Evolutionary conservation across 2,888 invertebrate species (phyloP), one percentile per base, ranked within the genome.

Genomic region (Heliconius sara): DNA sequence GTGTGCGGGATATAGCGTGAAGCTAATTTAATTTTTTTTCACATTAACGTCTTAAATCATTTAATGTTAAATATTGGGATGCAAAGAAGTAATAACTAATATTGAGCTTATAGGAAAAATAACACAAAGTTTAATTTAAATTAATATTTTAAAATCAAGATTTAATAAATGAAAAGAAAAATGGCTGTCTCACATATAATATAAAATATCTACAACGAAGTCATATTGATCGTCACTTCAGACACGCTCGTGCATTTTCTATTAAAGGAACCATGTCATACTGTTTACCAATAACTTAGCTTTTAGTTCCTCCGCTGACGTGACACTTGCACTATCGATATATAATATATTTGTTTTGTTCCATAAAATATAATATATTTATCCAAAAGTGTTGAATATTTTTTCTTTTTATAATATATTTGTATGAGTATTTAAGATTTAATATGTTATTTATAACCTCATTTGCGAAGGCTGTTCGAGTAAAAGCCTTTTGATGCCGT

Each of bases 211-310:
- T 60, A 65, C 22, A 52, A 75, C 43, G 27, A 34, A 47, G 67
- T 27, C 25, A 25, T 65, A 63, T 81, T 76, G 81, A 81, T 81
- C 73, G 67, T 52, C 19, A 70, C 22, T 77, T 63, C 34, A 68
- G 34, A 19, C 74, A 60, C 16, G 47, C 27, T 63, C 79, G 73
- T 80, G 83, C 83, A 82, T 75, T 83, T 84, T 84, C 78, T 83
- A 81, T 82, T 85, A 84, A 83, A 84, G 84, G 76, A 73, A 73
- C 34, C 16, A 13, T 79, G 66, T 84, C 81, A 85, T 82, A 80
- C 78, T 75, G 77, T 71, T 70, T 70, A 68, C 27, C n/a, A 34
- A 78, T 65, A 25, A 60, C 25, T 60, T 39, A 39, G 63, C 65
- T 65, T 47, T 74, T 66, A 79, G 74, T 79, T 60, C n/a, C 10